These are phyloP conservation scores for Drosophila ohnishii DNA, from an alignment of 1,140 invertebrate species.

Conservation along the genomic window DNA sequence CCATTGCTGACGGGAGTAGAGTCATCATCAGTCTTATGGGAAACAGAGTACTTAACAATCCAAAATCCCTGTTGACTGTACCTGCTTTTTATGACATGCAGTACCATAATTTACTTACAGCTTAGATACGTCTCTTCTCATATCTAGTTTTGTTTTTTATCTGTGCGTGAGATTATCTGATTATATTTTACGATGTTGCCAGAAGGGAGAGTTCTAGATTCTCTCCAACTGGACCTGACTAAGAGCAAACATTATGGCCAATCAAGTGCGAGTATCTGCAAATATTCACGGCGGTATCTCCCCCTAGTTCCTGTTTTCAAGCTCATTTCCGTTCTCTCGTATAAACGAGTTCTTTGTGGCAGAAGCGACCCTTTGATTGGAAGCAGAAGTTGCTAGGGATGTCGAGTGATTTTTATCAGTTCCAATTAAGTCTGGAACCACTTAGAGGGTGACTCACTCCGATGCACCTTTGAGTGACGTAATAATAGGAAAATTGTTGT, in stretches of 20 bases:
- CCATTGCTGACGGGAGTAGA: conserved; percentile 18
- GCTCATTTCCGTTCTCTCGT: conserved; percentile 41
- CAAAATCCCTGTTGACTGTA: neutral
- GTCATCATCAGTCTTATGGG: conserved; percentile 22
- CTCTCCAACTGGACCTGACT: neutral
- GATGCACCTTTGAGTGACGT: conserved; percentile 11
- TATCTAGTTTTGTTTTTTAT: conserved; percentile 25
- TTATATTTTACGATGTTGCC: neutral
- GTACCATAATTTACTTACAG: conserved; percentile 23
- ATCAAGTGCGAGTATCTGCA: conserved; percentile 26
- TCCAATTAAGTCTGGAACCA: conserved; percentile 52
- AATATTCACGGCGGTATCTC: conserved; percentile 18
- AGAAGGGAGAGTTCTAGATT: neutral
- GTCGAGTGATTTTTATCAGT: conserved; percentile 64
- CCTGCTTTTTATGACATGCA: conserved; percentile 27
- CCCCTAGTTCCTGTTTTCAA: conserved; percentile 36
- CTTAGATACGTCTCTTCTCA: neutral
- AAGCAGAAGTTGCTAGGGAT: conserved; percentile 25
- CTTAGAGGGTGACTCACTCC: conserved; percentile 21
- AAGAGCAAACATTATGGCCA: neutral
- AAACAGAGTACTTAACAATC: conserved; percentile 5
- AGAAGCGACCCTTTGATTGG: conserved; percentile 24
- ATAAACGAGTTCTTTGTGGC: conserved; percentile 40
- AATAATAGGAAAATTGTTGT: neutral
- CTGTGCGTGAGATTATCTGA: conserved; percentile 14